Percentiles rank a stretch among this genome's conserved stretches.
These are phyloP conservation scores for Lithodes maja DNA, from an alignment of 2,888 invertebrate genomes.

Conservation along the genomic window DNA sequence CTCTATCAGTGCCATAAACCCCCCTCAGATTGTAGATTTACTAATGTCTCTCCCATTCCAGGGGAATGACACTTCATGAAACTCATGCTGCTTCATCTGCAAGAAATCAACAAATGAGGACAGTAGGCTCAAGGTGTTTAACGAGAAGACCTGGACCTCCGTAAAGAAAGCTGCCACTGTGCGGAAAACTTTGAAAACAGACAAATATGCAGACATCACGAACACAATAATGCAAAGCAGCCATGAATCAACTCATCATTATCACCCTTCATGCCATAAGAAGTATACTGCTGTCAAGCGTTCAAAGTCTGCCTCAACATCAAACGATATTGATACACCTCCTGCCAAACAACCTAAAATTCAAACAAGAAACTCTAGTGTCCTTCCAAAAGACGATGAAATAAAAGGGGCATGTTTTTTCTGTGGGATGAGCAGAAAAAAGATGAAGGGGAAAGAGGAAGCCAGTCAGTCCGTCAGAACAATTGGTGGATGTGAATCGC, in stretches of 20 bases:
- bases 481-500: not conserved
- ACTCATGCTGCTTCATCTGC: slow-evolving; percentile 12
- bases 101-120: slow-evolving; percentile 16
- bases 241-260: slow-evolving; percentile 22
- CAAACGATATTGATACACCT: not conserved
- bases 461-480: not conserved
- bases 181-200: not conserved
- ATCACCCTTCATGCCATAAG: slow-evolving; percentile 12
- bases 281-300: slow-evolving; percentile 4
- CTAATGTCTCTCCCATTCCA: slow-evolving; percentile 6
- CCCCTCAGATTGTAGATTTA: too few species aligned
- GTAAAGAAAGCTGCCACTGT: slow-evolving; percentile 15
- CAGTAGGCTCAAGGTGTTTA: slow-evolving; percentile 11
- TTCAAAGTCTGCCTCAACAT: not conserved
- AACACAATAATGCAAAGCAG: not conserved
- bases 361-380: too few species aligned
- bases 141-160: not conserved
- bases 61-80: not conserved
- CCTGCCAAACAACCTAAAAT: too few species aligned
- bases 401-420: not conserved
- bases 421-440: not conserved
- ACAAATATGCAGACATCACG: slow-evolving; percentile 11
- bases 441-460: not conserved
- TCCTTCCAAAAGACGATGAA: slow-evolving; percentile 1
- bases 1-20: too few species aligned